These are phyloP conservation scores for Patagioenas fasciata DNA, from an alignment of 2,113 vertebrate species.

Conservation along the genomic window DNA sequence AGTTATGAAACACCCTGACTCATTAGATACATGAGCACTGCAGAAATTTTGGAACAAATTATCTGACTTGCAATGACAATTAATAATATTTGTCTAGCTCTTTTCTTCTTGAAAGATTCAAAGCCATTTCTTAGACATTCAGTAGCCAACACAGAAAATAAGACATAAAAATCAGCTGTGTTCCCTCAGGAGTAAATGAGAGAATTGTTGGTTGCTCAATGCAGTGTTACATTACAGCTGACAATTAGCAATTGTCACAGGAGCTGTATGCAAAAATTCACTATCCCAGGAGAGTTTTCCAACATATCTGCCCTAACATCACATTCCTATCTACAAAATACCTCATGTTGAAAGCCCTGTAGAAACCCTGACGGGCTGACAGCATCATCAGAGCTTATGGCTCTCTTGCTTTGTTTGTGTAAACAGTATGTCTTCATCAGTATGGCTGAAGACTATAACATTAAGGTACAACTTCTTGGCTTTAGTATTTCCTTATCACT, in stretches of 20 bases:
- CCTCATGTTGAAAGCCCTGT: not conserved
- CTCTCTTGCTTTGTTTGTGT: not conserved
- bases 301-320: not conserved
- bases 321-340: not conserved
- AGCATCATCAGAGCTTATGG: not conserved
- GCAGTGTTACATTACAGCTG: not conserved
- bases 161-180: not conserved
- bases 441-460: not conserved
- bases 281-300: not conserved
- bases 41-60: constrained; percentile 27
- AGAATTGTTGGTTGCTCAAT: not conserved
- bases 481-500: not conserved
- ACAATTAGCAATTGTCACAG: not conserved
- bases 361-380: not conserved
- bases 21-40: not conserved
- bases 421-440: not conserved
- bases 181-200: not conserved
- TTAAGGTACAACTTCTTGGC: not conserved
- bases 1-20: constrained; percentile 25
- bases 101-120: not conserved
- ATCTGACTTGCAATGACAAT: not conserved
- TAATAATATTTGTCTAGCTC: constrained; percentile 8
- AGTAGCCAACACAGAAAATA: not conserved
- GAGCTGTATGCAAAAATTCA: not conserved
- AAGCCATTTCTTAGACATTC: not conserved